Base-by-base conservation (phyloP, 2,113 vertebrate species). In the Cochlearius cochlearius region DNA sequence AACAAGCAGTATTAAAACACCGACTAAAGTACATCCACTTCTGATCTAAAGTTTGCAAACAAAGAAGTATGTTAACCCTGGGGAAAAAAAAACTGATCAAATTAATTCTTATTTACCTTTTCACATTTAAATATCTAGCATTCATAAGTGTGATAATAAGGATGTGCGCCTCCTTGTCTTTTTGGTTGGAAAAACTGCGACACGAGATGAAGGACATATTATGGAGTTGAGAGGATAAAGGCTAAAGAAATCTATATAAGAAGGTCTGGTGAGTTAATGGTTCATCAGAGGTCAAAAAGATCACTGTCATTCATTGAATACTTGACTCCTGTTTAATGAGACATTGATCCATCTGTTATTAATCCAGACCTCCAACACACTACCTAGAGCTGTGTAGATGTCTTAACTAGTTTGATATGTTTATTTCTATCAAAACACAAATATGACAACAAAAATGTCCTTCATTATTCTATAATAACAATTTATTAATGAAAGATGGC, bases 101-200 rank as follows among this genome's bases (percentile, higher is more conserved):
- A 88, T 62, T 17, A 86, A 67, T 71, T 39, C 17, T 62, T 13
- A 77, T 90, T 95, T 71, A 59, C 10, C 20, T 69, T 79, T 86
- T 62, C 36, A 76, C 8, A 36, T 76, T 73, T 76, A 90, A 90
- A 49, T 76, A 91, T 9, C 13, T n/a, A 34, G 39, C 30, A 45
- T n/a, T 68, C 7, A 3, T n/a, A 78, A 67, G 6, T 50, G 15
- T 74, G 18, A 45, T 30, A 32, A 77, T 20, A 68, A 68, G 11
- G 66, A 92, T 8, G 30, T 36, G 36, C 10, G 20, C 0, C 0
- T 67, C 15, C 21, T 69, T 72, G 2, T 1, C 8, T 49, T 89
- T 86, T 58, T 34, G 5, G 3, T 1, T 68, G 30, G 49, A 68
- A 90, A 91, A 89, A 53, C 4, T 11, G 26, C 68, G 34, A 85